phyloP scores from a whole-genome alignment of 2,888 invertebrate species.

The Cantharis lateralis region DNA sequence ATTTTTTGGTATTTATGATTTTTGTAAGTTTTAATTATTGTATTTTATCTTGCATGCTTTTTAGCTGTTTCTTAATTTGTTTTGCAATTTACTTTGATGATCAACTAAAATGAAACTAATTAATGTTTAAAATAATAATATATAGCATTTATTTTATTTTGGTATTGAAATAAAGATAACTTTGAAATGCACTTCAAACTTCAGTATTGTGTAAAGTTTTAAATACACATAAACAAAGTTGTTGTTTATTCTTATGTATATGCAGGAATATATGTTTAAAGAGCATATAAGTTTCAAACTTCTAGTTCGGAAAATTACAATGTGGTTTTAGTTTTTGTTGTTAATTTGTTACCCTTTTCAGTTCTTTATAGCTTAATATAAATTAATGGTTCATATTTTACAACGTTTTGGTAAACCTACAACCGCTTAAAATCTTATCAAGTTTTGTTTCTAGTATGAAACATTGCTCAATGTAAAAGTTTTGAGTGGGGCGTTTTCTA shows the following conservation, averaged over 20 bases:
- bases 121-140: not conserved
- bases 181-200: conserved; percentile 19
- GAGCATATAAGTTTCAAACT: conserved; percentile 39
- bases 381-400: not conserved
- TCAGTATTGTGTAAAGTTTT: conserved; percentile 43
- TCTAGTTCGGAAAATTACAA: conserved; percentile 36
- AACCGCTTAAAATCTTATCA: conserved; percentile 14
- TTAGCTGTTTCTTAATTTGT: not conserved
- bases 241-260: conserved; percentile 41
- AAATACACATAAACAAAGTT: conserved; percentile 46
- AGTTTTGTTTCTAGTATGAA: conserved; percentile 10
- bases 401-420: not conserved
- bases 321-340: conserved; percentile 30
- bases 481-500: conserved; percentile 16
- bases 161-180: not conserved
- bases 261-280: conserved; percentile 36
- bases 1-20: too few relatives aligned
- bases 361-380: conserved; percentile 9
- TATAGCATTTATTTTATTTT: not conserved
- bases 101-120: not conserved
- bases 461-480: conserved; percentile 9
- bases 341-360: conserved; percentile 29
- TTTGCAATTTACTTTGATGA: not conserved
- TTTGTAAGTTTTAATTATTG: too few relatives aligned
- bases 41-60: too few relatives aligned